Conservation (phyloP, 1,140 invertebrate species). For the Scaptodrosophila lebanonensis region DNA sequence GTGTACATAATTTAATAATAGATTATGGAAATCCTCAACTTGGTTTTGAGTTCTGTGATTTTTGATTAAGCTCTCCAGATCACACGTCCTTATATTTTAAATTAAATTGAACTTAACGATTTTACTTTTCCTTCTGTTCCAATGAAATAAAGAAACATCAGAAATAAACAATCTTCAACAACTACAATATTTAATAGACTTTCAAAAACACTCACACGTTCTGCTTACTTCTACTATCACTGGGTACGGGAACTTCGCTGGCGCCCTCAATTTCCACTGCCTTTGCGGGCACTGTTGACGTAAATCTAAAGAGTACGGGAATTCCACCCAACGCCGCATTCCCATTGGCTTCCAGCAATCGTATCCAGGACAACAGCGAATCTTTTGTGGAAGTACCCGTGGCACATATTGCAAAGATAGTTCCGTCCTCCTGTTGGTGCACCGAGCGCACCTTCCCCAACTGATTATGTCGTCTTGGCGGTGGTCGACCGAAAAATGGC, state of each 20-base stretch:
- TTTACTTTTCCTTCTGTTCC: no score
- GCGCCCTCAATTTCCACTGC: conserved; percentile 50
- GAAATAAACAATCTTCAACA: no score
- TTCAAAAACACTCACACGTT: conserved; percentile 13
- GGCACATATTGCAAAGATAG: conserved; percentile 90
- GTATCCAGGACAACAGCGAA: conserved; percentile 94
- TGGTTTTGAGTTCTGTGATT: conserved; percentile 69
- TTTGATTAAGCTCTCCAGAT: conserved; percentile 61
- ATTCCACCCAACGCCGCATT: conserved; percentile 86
- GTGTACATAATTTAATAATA: no score
- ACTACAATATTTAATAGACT: conserved; percentile 35
- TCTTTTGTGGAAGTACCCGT: conserved; percentile 93
- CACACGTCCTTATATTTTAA: background rate
- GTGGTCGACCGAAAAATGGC: conserved; percentile 78
- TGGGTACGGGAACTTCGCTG: conserved; percentile 10
- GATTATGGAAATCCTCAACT: conserved; percentile 54
- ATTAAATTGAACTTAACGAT: background rate
- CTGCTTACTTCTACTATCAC: conserved; percentile 22
- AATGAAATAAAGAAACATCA: background rate
- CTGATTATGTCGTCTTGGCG: conserved; percentile 64
- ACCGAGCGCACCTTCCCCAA: conserved; percentile 80
- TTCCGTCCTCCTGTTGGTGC: conserved; percentile 96
- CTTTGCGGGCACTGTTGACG: conserved; percentile 66
- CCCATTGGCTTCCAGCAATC: conserved; percentile 86
- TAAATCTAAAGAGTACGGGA: conserved; percentile 87